Base-by-base conservation (phyloP, 2,113 vertebrate species). In the Prinia subflava region DNA sequence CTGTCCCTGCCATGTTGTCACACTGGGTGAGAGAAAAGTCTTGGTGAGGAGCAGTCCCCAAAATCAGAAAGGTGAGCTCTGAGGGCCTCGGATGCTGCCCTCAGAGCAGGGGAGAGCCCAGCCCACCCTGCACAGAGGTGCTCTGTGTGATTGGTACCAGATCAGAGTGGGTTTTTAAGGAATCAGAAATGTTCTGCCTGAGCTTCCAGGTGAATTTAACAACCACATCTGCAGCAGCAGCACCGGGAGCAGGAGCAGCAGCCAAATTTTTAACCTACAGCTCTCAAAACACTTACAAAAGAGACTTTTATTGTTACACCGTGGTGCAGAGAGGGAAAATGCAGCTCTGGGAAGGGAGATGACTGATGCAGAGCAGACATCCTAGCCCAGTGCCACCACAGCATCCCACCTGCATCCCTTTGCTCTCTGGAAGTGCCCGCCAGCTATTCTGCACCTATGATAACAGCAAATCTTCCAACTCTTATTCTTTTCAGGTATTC, bases 71-170 rank as follows among this genome's bases (percentile, higher is more conserved):
- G 60, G 50, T 50, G 63, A 95, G 71, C 50, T 60, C n/a, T 16
- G 57, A 70, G 73, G 15, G 14, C n/a, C 41, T 11, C 17, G 49
- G 71, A 23, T 9, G 5, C 42, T 76, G 62, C 23, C 35, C 71
- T 2, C 2, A 33, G 56, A 47, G 35, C 64, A 70, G 56, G 59
- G 9, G n/a, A 62, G 57, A 49, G 75, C 52, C 27, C 15, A 4
- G 30, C 75, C 57, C 62, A 50, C 19, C 57, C 62, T 6, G 16
- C 47, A 30, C 30, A 28, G 60, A 53, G 83, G 42, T 21, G 50
- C 37, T 55, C 57, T 30, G 5, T 6, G 20, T 2, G 30, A 62
- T 14, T 0, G 0, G 25, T 4, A 35, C 46, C 0, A 0, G 5
- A 8, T 9, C 0, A 4, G 24, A 41, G 15, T 9, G 13, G 23